Base-by-base conservation (phyloP, 2,888 invertebrate species). In the Mamestra brassicae region DNA sequence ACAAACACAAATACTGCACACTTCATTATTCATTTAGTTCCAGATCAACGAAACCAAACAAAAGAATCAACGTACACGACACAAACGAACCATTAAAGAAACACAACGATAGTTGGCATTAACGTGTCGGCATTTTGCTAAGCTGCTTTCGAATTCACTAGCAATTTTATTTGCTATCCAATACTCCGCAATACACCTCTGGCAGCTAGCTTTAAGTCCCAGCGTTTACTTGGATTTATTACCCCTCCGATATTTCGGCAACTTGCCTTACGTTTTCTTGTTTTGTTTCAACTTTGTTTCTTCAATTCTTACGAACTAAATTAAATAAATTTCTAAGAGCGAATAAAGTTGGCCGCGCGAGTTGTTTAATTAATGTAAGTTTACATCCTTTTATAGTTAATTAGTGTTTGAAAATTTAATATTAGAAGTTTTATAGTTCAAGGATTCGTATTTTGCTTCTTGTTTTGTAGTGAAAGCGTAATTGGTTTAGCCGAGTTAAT, bases 191-290 rank as follows among this genome's bases (percentile, higher is more conserved):
- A 80, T 79, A 83, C 83, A 86, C 80, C 85, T 83, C 70, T 64
- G 78, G 76, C 71, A 83, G 83, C 80, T 74, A 71, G 73, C 78
- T 78, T 84, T 80, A 84, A 85, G 77, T 69, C 75, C 69, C 54
- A 63, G 84, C 63, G 72, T 87, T 87, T 81, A 81, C 84, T 82
- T 68, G 84, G 86, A 88, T 89, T 89, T 88, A 89, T 89, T 79
- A 78, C 85, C 70, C 13, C 57, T 36, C 76, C 79, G 81, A 89
- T 82, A 88, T 89, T 86, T 87, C 78, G 84, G 82, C 77, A 84
- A 84, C 60, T 83, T 82, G 36, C 34, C 70, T 61, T 69, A 80
- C 80, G 54, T 66, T 76, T 61, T 65, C 67, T 85, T 80, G 78
- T 87, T 86, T 84, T 76, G 78, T 65, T 80, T 62, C 47, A 62